Evolutionary conservation across 2,113 vertebrate genomes (phyloP).

Genomic region (Aptenodytes patagonicus): DNA sequence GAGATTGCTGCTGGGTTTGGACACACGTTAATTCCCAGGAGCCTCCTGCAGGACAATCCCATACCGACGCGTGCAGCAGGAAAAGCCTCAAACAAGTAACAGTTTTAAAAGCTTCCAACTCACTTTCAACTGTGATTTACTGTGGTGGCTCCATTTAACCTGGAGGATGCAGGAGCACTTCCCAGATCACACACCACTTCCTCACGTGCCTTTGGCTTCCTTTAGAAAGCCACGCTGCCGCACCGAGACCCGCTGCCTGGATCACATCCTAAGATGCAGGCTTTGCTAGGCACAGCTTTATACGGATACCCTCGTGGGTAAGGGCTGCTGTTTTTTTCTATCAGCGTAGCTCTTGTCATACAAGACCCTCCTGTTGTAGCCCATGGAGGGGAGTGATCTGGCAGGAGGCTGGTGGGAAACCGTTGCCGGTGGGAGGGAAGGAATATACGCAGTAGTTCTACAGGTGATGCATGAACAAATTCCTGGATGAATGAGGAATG

Average conservation of each 20-base stretch:
- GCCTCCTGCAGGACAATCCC: slow-evolving; percentile 4
- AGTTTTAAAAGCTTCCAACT: slow-evolving; percentile 13
- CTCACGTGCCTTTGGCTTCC: neutral
- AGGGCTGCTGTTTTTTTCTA: neutral
- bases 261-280: neutral
- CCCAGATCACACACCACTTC: neutral
- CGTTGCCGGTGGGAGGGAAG: neutral
- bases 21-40: neutral
- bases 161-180: neutral
- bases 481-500: neutral
- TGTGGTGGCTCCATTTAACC: neutral
- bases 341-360: neutral
- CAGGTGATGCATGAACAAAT: neutral
- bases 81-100: neutral
- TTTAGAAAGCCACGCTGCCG: neutral
- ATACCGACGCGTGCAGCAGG: neutral
- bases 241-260: neutral
- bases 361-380: neutral
- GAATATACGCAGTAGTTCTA: neutral
- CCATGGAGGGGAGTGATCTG: rapidly evolving
- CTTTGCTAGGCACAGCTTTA: neutral
- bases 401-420: neutral
- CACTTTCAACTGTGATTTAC: slow-evolving; percentile 32
- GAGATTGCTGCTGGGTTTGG: neutral
- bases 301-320: neutral